Base-by-base conservation (phyloP, 2,888 invertebrate species). In the Harpalus rufipes region DNA sequence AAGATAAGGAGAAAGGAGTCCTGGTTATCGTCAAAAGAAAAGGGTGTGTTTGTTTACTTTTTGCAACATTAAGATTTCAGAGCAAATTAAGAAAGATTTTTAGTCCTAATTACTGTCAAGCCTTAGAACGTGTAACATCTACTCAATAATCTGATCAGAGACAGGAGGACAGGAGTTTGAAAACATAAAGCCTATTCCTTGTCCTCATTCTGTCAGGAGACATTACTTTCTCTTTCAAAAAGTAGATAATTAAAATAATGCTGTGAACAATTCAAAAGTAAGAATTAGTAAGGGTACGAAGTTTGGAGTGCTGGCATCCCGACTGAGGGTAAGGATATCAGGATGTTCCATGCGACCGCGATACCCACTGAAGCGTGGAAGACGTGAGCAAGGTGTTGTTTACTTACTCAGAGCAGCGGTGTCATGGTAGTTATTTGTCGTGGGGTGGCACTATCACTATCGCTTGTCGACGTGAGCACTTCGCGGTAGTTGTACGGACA, bases 41-140 rank as follows among this genome's bases (percentile, higher is more conserved):
- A 74, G 74, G 74, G 74, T 74, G 74, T 74, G 74, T 74, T 74
- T 74, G 74, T 74, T 74, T 74, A 74, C 74, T n/a, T 74, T 74
- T 74, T 10, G 16, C 18, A 74, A 72, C 21, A 68, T 68, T 32
- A 68, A 25, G 12, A 68, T 68, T 68, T 68, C 39, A 3, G 6
- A 39, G 14, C 7, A 68, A 63, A 21, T 7, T 61, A 61, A 61
- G 12, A 68, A 39, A 25, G 39, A 32, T 39, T 68, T 32, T 68
- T 25, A 32, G 25, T 12, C 7, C 14, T 10, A 68, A 32, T 68
- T 39, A 68, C 32, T 25, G 32, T 68, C 39, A 68, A 68, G 0
- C 68, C 32, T 68, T 68, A 68, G 32, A 39, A 39, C 65, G 14
- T 10, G 7, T 32, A 68, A 68, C 39, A 21, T 63, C 63, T n/a